Base-by-base conservation (phyloP, 2,113 vertebrate species). In the Caranx ignobilis region DNA sequence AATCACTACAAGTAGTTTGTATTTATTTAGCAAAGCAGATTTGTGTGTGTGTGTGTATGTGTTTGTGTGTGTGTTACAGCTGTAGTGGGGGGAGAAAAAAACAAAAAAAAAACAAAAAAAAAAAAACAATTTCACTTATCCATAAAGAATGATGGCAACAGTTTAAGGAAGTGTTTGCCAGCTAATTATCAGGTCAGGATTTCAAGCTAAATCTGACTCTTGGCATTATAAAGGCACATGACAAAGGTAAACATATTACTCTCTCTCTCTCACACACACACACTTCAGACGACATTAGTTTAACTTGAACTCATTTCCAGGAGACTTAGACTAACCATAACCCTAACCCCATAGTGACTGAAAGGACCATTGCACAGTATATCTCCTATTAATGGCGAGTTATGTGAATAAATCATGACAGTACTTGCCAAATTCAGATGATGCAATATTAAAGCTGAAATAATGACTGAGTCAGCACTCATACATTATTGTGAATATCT, bases 21-120 rank as follows among this genome's bases (percentile, higher is more conserved):
- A 56, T 74, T 75, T 70, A 81, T 72, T 67, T 61, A 75, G 52
- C 16, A 47, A 52, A 79, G 32, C 15, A 62, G 32, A 60, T 75
- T 4, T 2, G 16, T 57, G 56, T 65, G 26, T 47, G 18, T 35
- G 41, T 39, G 34, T 50, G 37, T 54, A 47, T 62, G 41, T 66
- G 71, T 55, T 37, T 50, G 19, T 47, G 45, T 16, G 34, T 61
- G 56, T 56, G 32, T 21, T 21, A n/a, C 3, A 12, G 10, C 10
- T 16, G 35, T 10, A 0, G 26, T 52, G 50, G 26, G 26, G 26
- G 26, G 26, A 26, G 1, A 26, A 26, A 26, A 26, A 26, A 26
- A 26, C 26, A 26, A 26, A 26, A 26, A 1, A 26, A 54, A 6
- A 56, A 65, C 69, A 32, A 2, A 0, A 26, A 54, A 6, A 56